Base-by-base conservation (phyloP, 2,113 vertebrate species). In the Brienomyrus brachyistius region DNA sequence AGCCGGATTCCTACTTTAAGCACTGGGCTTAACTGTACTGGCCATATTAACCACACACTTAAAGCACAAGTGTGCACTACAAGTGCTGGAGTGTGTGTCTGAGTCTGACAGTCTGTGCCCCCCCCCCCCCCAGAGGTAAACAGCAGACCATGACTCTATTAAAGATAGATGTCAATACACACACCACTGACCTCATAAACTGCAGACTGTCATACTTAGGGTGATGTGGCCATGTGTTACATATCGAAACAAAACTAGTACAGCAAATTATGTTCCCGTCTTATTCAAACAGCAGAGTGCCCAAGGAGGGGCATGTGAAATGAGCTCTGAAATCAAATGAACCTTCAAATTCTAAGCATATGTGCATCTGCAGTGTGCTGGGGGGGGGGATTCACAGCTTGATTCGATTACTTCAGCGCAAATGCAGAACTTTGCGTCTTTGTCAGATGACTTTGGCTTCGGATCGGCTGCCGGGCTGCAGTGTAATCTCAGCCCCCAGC, bases 301-400 rank as follows among this genome's bases (percentile, higher is more conserved):
- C 87, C 52, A 88, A 89, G 88, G 90, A 93, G 89, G 84, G 87
- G 89, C 88, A 89, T 88, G 87, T 89, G 87, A 90, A 89, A 91
- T 91, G 92, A 89, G n/a, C 91, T 94, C 91, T 92, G 88, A 92
- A 91, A 94, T 93, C 83, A 91, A 92, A 91, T 92, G 91, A 94
- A 91, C 90, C 92, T 93, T 94, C 77, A 94, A 91, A 94, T 94
- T 92, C 91, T 89, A 90, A 90, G 59, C 91, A 92, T 93, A 92
- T 93, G 93, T 92, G 92, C 89, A 91, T 92, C 82, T 92, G 90
- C 86, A 51, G 88, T 91, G 88, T 70, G 62, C 31, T 70, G 19
- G 77, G 17, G 74, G 40, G 66, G 66, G 70, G 84, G 91, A 35
- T 59, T 90, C 21, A 89, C 51, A 11, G 80, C 91, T 92, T 93